Base-by-base conservation (phyloP, 2,797 vertebrate genomes). In the Chelidonichthys spinosus region DNA sequence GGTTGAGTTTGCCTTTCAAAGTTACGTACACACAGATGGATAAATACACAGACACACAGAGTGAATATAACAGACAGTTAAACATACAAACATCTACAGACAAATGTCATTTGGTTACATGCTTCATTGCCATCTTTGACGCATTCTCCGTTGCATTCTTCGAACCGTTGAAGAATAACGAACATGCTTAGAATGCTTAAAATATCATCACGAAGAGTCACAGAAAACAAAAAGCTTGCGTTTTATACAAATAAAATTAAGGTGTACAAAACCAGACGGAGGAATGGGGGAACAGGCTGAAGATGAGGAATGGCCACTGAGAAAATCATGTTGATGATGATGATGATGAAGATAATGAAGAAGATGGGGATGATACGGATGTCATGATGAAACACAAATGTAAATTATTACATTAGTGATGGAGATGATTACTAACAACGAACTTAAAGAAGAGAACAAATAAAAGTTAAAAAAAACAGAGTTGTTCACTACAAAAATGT, bases 161-260 rank as follows among this genome's bases (percentile, higher is more conserved):
- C 79, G 68, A 87, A 83, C 78, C 71, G 36, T 33, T 88, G 85
- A 90, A 92, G 88, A 93, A 90, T 87, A 85, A 87, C 59, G 69
- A 85, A 80, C 92, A 93, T 94, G 93, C 91, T 90, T 74, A 59
- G 89, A 92, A 92, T 92, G 90, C 81, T 84, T 81, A 56, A 82
- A 87, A 82, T 85, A 79, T 86, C 72, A 86, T 85, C 58, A 91
- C 74, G 15, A 84, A 73, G 72, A 81, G 70, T 89, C 79, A 90
- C 82, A 79, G 74, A 67, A 49, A 78, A 91, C 67, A 74, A 84
- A 85, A 89, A 81, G 78, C 81, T 90, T 87, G 81, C 11, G 25
- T 78, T 85, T 64, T 52, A 63, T 69, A 79, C 55, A 81, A 76
- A 79, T 25, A 60, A 87, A 83, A 73, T 53, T 62, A 74, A 81